phyloP scores from a whole-genome alignment of 2,113 vertebrate species.

The Melanerpes formicivorus region DNA sequence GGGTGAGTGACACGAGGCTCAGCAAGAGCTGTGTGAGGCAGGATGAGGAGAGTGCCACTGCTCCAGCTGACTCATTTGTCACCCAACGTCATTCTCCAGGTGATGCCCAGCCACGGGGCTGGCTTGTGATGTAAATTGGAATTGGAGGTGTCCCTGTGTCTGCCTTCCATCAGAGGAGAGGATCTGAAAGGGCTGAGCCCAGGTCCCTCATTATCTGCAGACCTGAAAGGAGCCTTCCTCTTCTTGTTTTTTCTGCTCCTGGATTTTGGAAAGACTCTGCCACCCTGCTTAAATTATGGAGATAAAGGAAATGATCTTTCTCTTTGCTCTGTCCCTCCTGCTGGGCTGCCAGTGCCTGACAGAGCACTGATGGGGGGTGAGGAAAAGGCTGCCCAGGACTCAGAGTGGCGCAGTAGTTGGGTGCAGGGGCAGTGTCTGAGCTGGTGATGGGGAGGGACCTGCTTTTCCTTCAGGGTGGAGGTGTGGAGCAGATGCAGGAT shows the following conservation, averaged over 20 bases:
- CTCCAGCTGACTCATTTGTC: background rate
- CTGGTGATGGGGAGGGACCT: background rate
- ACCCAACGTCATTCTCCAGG: background rate
- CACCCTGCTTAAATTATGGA: background rate
- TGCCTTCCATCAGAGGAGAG: background rate
- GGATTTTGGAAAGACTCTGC: background rate
- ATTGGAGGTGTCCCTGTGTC: background rate
- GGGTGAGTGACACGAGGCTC: background rate
- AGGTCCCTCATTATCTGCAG: background rate
- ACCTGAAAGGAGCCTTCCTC: background rate
- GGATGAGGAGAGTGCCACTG: background rate
- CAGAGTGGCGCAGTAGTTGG: accelerated
- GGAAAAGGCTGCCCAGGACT: background rate
- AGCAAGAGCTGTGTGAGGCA: background rate
- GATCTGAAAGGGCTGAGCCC: background rate
- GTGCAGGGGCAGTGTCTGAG: background rate
- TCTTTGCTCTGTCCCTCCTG: background rate
- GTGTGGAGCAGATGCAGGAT: background rate
- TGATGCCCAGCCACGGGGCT: background rate
- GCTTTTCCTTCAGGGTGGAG: background rate
- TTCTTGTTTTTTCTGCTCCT: background rate
- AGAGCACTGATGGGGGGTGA: background rate
- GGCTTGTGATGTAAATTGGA: background rate
- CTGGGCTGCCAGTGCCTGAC: background rate
- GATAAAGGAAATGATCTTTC: background rate